These are phyloP conservation scores for Hydrotaea diabolus DNA, from an alignment of 2,888 invertebrate genomes.

Conservation along the genomic window DNA sequence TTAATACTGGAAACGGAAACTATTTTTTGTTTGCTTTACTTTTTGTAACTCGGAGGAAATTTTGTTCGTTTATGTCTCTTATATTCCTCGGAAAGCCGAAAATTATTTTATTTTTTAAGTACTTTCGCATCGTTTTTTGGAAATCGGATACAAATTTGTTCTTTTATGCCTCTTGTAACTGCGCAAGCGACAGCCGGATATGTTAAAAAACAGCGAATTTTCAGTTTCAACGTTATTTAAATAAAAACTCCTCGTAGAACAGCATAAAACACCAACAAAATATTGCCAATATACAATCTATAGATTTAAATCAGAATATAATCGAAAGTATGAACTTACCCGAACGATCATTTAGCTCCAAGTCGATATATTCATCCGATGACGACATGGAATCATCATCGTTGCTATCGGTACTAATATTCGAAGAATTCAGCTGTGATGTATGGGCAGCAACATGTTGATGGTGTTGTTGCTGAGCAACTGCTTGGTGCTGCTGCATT, in stretches of 20 bases:
- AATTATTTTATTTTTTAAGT: no score
- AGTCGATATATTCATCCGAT: conserved; percentile 74
- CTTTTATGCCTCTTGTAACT: no score
- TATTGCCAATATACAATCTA: conserved; percentile 64
- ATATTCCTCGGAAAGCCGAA: no score
- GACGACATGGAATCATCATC: conserved; percentile 74
- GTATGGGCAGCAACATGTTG: not conserved
- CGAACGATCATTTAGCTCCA: conserved; percentile 75
- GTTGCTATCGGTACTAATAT: conserved; percentile 74
- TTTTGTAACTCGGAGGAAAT: no score
- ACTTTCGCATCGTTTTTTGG: no score
- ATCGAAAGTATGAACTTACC: conserved; percentile 73
- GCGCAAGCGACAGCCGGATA: no score
- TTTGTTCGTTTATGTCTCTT: no score
- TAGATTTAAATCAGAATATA: not conserved
- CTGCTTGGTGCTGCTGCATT: conserved; percentile 33
- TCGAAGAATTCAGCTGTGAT: conserved; percentile 69
- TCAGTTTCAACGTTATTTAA: not conserved
- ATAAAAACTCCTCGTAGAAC: not conserved
- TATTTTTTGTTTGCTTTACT: no score
- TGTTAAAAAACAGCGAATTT: no score
- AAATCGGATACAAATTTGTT: no score
- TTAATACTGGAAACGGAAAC: no score
- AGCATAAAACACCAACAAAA: conserved; percentile 58
- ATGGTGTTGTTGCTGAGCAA: conserved; percentile 45